Conservation (phyloP, 2,888 invertebrate genomes). For the Andrena chrysosceles region DNA sequence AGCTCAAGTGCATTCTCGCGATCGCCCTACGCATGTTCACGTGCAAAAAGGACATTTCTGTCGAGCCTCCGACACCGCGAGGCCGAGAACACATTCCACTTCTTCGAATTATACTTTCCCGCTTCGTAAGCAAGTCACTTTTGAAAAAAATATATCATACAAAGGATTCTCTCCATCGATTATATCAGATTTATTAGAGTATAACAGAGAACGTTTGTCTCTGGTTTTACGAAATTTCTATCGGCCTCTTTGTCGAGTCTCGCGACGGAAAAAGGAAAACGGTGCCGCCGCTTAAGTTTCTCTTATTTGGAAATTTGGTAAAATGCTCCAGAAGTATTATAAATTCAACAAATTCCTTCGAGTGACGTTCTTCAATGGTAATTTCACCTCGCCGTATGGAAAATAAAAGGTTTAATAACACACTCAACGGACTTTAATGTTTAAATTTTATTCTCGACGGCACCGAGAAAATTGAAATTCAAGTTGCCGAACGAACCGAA, state of each 20-base stretch:
- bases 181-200: background rate
- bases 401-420: background rate
- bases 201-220: background rate
- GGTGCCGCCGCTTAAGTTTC: constrained; percentile 47
- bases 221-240: constrained; percentile 18
- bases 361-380: too few species aligned
- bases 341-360: too few species aligned
- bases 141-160: background rate
- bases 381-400: background rate
- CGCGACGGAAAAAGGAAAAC: constrained; percentile 38
- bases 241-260: constrained; percentile 62
- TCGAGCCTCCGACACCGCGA: constrained; percentile 55
- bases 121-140: background rate
- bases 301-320: background rate
- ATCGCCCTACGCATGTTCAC: constrained; percentile 68
- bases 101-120: background rate
- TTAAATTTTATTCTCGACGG: constrained; percentile 38
- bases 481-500: constrained; percentile 49
- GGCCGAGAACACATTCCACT: constrained; percentile 41
- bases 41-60: constrained; percentile 59
- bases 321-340: background rate
- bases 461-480: constrained; percentile 41
- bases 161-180: too few species aligned
- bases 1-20: constrained; percentile 71
- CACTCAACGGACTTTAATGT: background rate